These are phyloP conservation scores for Stegostoma tigrinum DNA, from an alignment of 2,113 vertebrate genomes.

Conservation along the genomic window DNA sequence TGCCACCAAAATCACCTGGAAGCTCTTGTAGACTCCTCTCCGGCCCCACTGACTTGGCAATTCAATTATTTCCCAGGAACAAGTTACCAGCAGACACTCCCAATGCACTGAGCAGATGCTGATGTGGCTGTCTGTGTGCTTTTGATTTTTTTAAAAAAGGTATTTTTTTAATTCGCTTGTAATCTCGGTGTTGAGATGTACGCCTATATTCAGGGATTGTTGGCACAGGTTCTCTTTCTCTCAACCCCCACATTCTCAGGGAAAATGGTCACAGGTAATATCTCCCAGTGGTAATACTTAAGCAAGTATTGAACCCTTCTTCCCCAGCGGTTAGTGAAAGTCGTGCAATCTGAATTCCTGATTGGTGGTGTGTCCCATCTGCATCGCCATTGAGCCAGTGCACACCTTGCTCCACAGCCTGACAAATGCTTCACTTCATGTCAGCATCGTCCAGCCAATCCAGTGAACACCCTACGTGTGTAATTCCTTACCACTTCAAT, in stretches of 20 bases:
- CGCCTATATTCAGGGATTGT: background rate
- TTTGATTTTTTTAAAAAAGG: background rate
- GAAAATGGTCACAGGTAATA: background rate
- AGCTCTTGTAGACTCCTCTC: constrained; percentile 41
- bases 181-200: background rate
- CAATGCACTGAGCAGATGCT: constrained; percentile 44
- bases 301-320: too few relatives aligned
- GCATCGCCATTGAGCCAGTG: background rate
- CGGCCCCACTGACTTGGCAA: constrained; percentile 47
- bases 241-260: background rate
- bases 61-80: constrained; percentile 50
- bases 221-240: background rate
- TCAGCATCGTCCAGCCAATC: too few relatives aligned
- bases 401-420: background rate
- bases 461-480: too few relatives aligned
- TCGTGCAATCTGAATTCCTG: too few relatives aligned
- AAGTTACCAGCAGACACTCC: constrained; percentile 52
- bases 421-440: too few relatives aligned
- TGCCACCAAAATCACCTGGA: constrained; percentile 46
- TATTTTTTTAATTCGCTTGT: background rate
- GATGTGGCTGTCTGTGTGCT: background rate
- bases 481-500: too few relatives aligned
- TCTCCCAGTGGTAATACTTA: background rate
- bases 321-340: too few relatives aligned
- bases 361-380: too few relatives aligned